Evolutionary conservation across 1,140 invertebrate genomes (phyloP).

Genomic region (Euwallacea similis): DNA sequence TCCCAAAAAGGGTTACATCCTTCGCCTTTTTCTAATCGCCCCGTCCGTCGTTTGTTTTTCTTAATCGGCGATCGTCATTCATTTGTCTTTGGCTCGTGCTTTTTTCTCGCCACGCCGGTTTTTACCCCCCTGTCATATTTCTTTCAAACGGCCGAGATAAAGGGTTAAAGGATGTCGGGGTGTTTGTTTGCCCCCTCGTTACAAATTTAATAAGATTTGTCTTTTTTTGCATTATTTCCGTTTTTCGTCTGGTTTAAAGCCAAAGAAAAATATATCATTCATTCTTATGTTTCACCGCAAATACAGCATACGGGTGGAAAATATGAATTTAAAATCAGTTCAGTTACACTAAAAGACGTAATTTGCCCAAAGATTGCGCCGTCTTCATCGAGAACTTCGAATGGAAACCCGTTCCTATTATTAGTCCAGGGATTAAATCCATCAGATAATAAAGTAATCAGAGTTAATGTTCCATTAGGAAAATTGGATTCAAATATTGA

Average conservation of each 20-base stretch:
- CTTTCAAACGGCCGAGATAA: constrained; percentile 37
- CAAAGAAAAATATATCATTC: too few species aligned
- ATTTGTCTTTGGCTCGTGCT: constrained; percentile 38
- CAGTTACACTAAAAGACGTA: too few species aligned
- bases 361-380: too few species aligned
- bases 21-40: constrained; percentile 37
- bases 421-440: constrained; percentile 39
- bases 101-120: constrained; percentile 31
- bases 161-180: constrained; percentile 33
- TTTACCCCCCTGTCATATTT: constrained; percentile 35
- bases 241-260: not conserved
- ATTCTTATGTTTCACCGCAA: too few species aligned
- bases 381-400: constrained; percentile 11
- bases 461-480: constrained; percentile 48
- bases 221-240: constrained; percentile 30
- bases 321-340: too few species aligned
- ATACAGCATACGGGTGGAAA: too few species aligned
- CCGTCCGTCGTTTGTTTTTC: constrained; percentile 36
- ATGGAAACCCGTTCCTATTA: constrained; percentile 30
- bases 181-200: constrained; percentile 32
- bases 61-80: constrained; percentile 38
- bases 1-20: constrained; percentile 7
- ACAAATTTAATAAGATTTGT: constrained; percentile 39
- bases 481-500: constrained; percentile 51
- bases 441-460: constrained; percentile 42